phyloP scores from a whole-genome alignment of 1,140 invertebrate species.

The Oreohelix idahoensis region DNA sequence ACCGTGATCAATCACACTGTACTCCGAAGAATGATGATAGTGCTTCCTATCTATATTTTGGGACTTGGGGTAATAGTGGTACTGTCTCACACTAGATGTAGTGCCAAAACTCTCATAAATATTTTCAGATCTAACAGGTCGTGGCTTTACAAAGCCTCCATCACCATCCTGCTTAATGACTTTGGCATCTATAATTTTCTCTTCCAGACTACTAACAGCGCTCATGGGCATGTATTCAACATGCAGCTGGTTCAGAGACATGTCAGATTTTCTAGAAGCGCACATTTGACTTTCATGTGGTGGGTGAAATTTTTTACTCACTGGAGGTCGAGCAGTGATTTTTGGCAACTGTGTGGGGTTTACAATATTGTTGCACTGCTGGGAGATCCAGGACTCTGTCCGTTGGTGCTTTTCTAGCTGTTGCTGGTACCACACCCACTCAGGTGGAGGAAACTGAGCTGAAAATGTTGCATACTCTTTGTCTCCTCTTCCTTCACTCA shows the following conservation, averaged over 20 bases:
- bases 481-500: slow-evolving; percentile 41
- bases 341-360: slow-evolving; percentile 40
- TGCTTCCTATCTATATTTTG: not conserved
- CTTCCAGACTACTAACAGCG: slow-evolving; percentile 7
- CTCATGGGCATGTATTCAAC: not conserved
- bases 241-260: not conserved
- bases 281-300: not conserved
- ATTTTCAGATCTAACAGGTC: slow-evolving; percentile 2
- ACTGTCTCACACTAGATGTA: not conserved
- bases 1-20: not conserved
- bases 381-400: slow-evolving; percentile 59
- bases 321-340: not conserved
- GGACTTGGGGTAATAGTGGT: slow-evolving; percentile 24
- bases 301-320: not conserved
- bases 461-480: slow-evolving; percentile 84
- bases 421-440: slow-evolving; percentile 79
- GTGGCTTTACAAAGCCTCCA: slow-evolving; percentile 2
- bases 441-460: slow-evolving; percentile 90
- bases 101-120: slow-evolving; percentile 16
- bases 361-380: slow-evolving; percentile 48
- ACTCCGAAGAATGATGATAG: not conserved
- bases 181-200: not conserved
- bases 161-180: not conserved
- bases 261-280: not conserved
- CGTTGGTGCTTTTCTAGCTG: slow-evolving; percentile 62